Conservation (phyloP, 2,797 vertebrate genomes). For the Melanotaenia parkinsoni region DNA sequence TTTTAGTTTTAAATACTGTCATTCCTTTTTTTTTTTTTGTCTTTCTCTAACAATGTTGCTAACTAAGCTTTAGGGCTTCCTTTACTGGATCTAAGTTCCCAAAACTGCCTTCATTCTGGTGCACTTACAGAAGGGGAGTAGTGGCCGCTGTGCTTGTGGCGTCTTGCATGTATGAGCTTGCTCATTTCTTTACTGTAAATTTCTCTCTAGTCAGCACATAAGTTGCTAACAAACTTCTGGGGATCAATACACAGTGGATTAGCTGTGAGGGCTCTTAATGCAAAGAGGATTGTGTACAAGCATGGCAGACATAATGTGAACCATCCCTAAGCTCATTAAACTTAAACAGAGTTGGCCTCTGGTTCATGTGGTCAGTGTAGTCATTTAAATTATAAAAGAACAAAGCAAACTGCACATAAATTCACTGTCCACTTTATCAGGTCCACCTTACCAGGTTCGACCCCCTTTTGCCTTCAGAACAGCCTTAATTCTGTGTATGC, state of each 20-base stretch:
- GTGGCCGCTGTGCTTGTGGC: slow-evolving; percentile 5
- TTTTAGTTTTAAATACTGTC: slow-evolving; percentile 10
- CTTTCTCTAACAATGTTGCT: neutral
- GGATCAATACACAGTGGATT: slow-evolving; percentile 12
- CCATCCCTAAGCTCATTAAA: neutral
- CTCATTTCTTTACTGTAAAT: slow-evolving; percentile 7
- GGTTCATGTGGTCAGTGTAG: neutral
- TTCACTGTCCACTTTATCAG: neutral
- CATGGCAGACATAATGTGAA: neutral
- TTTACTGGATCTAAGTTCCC: neutral
- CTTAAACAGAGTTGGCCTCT: neutral
- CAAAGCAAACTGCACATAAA: neutral
- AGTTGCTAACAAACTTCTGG: slow-evolving; percentile 21
- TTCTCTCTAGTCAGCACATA: slow-evolving; percentile 20
- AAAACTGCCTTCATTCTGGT: slow-evolving; percentile 23
- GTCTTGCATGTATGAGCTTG: neutral
- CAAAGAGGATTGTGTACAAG: neutral
- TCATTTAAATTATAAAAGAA: neutral
- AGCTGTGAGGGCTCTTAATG: slow-evolving; percentile 1
- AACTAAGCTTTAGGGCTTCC: neutral
- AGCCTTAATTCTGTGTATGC: neutral
- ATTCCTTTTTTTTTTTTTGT: neutral
- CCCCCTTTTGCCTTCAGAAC: neutral
- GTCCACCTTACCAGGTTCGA: neutral
- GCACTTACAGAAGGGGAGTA: neutral